Conservation (phyloP, 64 coral and sea anemone genomes). For the Orbicella faveolata region DNA sequence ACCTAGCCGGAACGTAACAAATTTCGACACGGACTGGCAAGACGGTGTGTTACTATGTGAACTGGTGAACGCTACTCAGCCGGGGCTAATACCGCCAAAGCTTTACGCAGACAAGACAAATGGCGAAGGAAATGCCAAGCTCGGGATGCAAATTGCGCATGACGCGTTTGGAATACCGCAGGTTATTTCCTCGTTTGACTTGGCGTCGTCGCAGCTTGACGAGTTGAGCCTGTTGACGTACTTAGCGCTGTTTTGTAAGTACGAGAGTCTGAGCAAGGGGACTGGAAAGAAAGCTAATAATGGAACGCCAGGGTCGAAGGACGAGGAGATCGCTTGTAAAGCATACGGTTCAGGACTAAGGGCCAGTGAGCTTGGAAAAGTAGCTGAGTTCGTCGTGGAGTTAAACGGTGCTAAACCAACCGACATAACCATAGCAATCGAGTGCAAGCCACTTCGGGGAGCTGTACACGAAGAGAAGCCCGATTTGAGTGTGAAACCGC, state of each 20-base stretch:
- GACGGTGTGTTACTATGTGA: slow-evolving; percentile 89
- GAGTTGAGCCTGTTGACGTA: slow-evolving; percentile 95
- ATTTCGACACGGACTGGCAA: slow-evolving; percentile 92
- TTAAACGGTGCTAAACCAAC: slow-evolving; percentile 89
- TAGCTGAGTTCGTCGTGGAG: slow-evolving; percentile 87
- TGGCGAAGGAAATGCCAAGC: slow-evolving; percentile 75
- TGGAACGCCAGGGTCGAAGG: background rate
- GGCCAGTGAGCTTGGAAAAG: slow-evolving; percentile 79
- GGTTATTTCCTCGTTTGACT: slow-evolving; percentile 88
- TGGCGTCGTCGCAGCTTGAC: slow-evolving; percentile 76
- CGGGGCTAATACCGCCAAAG: slow-evolving; percentile 62
- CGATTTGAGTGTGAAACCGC: slow-evolving; percentile 76
- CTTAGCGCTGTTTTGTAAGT: slow-evolving; percentile 89
- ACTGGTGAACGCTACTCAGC: slow-evolving; percentile 85
- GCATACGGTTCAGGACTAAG: slow-evolving; percentile 82
- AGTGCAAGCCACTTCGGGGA: slow-evolving; percentile 80
- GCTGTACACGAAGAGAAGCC: slow-evolving; percentile 79
- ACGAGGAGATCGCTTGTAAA: slow-evolving; percentile 58
- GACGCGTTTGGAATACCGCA: slow-evolving; percentile 91
- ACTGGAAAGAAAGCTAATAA: slow-evolving; percentile 22
- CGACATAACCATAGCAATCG: slow-evolving; percentile 96
- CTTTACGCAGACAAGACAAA: slow-evolving; percentile 76
- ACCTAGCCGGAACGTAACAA: slow-evolving; percentile 70
- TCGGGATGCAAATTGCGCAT: slow-evolving; percentile 92
- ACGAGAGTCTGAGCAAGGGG: slow-evolving; percentile 64